A percentile compares a stretch with the other conserved stretches of the same genome.
phyloP scores from a whole-genome alignment of 2,797 vertebrate genomes.

The Lemur catta region DNA sequence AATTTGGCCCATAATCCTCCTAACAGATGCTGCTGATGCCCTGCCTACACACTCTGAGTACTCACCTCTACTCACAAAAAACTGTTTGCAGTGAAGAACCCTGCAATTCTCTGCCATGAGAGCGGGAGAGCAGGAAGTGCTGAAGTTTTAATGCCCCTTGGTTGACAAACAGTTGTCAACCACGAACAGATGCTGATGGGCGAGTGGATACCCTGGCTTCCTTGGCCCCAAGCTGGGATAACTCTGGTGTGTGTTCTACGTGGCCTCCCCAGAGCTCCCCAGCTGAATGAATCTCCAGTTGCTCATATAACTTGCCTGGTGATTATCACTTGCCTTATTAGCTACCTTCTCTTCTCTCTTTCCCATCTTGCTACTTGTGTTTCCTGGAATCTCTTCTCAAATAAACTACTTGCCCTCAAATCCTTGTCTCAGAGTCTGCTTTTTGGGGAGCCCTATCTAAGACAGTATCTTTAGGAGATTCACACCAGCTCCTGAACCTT shows the following conservation, averaged over 20 bases:
- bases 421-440: not conserved
- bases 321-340: not conserved
- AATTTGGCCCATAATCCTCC: not conserved
- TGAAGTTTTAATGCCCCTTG: not conserved
- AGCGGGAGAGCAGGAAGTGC: not conserved
- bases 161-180: not conserved
- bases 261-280: not conserved
- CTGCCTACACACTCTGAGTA: not conserved
- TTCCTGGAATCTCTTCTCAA: constrained; percentile 1
- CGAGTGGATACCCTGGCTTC: not conserved
- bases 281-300: not conserved
- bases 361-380: not conserved
- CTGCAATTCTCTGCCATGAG: not conserved
- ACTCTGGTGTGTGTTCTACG: not conserved
- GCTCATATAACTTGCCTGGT: not conserved
- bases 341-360: not conserved
- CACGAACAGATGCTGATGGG: not conserved
- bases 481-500: not conserved
- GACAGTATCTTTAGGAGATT: not conserved
- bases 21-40: not conserved
- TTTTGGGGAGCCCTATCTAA: not conserved
- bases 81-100: not conserved
- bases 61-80: not conserved
- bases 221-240: not conserved
- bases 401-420: not conserved